Evolutionary conservation across 2,888 invertebrate species (phyloP).

Genomic region (Drosophila atroscutellata): DNA sequence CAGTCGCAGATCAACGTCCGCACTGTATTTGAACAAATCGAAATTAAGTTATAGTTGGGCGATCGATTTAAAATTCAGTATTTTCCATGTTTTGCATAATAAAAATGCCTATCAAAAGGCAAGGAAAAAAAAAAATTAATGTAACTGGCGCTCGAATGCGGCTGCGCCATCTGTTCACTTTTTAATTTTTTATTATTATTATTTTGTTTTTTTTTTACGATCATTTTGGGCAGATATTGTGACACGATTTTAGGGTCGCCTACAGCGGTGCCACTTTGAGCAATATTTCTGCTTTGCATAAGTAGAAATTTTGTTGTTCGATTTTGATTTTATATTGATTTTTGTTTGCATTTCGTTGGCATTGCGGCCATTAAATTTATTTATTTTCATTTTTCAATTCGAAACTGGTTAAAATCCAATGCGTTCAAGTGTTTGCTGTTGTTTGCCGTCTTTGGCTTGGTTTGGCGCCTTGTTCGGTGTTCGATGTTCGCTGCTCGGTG

Average conservation of each 20-base stretch:
- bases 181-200: slow-evolving; percentile 23
- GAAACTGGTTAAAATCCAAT: slow-evolving; percentile 61
- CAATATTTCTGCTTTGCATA: slow-evolving; percentile 81
- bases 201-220: slow-evolving; percentile 20
- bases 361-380: slow-evolving; percentile 74
- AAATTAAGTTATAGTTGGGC: slow-evolving; percentile 64
- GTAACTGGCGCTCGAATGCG: slow-evolving; percentile 74
- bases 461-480: slow-evolving; percentile 20
- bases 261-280: slow-evolving; percentile 67
- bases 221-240: slow-evolving; percentile 66
- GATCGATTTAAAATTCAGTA: slow-evolving; percentile 72
- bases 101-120: slow-evolving; percentile 70
- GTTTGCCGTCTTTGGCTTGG: slow-evolving; percentile 57
- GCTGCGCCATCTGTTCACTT: slow-evolving; percentile 51
- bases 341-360: slow-evolving; percentile 75
- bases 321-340: slow-evolving; percentile 47
- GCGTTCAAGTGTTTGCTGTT: slow-evolving; percentile 67
- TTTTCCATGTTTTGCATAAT: slow-evolving; percentile 81
- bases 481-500: slow-evolving; percentile 27
- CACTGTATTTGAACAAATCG: slow-evolving; percentile 52
- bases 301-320: slow-evolving; percentile 68
- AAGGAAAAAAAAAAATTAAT: slow-evolving; percentile 61
- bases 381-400: slow-evolving; percentile 65
- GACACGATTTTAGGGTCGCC: slow-evolving; percentile 75
- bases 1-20: slow-evolving; percentile 63